These are phyloP conservation scores for Drosophila funebris DNA, from an alignment of 1,140 invertebrate genomes.

Conservation along the genomic window DNA sequence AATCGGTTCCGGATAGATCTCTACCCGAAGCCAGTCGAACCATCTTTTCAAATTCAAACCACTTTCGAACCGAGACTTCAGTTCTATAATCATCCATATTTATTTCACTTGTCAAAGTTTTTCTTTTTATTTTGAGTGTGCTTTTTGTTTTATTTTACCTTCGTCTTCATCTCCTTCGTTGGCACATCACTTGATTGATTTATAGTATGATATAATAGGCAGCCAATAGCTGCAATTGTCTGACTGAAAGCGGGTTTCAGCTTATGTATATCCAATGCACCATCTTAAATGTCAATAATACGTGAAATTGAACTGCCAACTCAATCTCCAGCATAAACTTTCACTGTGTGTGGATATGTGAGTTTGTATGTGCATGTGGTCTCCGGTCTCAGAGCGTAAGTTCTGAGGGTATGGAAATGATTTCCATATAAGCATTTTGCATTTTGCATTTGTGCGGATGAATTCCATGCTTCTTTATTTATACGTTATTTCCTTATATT, in stretches of 20 bases:
- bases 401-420: constrained; percentile 42
- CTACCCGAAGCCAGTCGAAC: too few species aligned
- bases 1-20: too few species aligned
- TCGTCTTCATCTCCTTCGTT: neutral
- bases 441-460: constrained; percentile 34
- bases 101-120: too few species aligned
- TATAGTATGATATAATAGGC: constrained; percentile 72
- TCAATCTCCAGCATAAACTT: constrained; percentile 63
- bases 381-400: neutral
- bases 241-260: constrained; percentile 48
- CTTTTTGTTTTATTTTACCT: neutral
- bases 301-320: constrained; percentile 82
- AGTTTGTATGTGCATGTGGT: neutral
- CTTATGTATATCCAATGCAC: constrained; percentile 66
- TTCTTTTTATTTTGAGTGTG: constrained; percentile 16
- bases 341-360: neutral
- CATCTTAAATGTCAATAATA: constrained; percentile 79
- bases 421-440: constrained; percentile 69
- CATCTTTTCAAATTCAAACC: too few species aligned
- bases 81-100: too few species aligned
- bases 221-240: constrained; percentile 55
- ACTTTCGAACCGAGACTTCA: too few species aligned
- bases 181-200: constrained; percentile 62
- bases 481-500: constrained; percentile 59
- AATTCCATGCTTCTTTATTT: constrained; percentile 65